Evolutionary conservation across 1,140 invertebrate genomes (phyloP).

Genomic region (Battus philenor): DNA sequence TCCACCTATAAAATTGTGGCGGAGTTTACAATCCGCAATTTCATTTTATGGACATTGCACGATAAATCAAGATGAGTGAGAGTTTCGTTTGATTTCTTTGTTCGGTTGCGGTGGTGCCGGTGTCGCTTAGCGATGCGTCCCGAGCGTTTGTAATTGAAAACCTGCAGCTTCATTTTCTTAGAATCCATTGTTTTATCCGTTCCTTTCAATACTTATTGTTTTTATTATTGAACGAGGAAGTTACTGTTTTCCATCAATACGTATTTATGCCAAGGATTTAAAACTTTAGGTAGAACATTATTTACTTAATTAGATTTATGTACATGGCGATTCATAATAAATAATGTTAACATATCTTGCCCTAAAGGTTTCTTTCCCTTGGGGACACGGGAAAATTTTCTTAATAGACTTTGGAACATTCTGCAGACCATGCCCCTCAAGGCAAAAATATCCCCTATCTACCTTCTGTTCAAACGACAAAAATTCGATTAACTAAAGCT

Average conservation of each 20-base stretch:
- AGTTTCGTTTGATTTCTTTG: conserved; percentile 32
- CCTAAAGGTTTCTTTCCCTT: conserved; percentile 42
- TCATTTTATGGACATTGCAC: conserved; percentile 56
- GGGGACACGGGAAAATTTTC: conserved; percentile 57
- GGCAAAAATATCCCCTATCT: conserved; percentile 45
- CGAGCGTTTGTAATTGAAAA: conserved; percentile 39
- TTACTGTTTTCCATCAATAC: conserved; percentile 28
- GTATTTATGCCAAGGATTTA: too few species aligned
- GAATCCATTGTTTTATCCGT: conserved; percentile 29
- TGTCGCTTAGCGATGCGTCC: conserved; percentile 27
- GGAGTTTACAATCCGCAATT: conserved; percentile 54
- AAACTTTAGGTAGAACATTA: too few species aligned
- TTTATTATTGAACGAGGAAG: conserved; percentile 34
- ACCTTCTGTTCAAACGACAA: conserved; percentile 32
- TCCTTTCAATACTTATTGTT: conserved; percentile 24
- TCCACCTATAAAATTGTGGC: conserved; percentile 50
- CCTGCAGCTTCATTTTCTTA: conserved; percentile 32
- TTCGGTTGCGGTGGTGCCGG: conserved; percentile 23
- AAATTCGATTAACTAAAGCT: conserved; percentile 58
- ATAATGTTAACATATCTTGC: conserved; percentile 61
- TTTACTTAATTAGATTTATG: too few species aligned
- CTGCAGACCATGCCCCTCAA: conserved; percentile 49
- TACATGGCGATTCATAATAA: conserved; percentile 54
- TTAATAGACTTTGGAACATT: conserved; percentile 70
- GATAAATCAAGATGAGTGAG: conserved; percentile 42